Percentiles rank a stretch among this genome's conserved stretches.
phyloP scores from a whole-genome alignment of 1,140 invertebrate genomes.

The Drosophila sp. region DNA sequence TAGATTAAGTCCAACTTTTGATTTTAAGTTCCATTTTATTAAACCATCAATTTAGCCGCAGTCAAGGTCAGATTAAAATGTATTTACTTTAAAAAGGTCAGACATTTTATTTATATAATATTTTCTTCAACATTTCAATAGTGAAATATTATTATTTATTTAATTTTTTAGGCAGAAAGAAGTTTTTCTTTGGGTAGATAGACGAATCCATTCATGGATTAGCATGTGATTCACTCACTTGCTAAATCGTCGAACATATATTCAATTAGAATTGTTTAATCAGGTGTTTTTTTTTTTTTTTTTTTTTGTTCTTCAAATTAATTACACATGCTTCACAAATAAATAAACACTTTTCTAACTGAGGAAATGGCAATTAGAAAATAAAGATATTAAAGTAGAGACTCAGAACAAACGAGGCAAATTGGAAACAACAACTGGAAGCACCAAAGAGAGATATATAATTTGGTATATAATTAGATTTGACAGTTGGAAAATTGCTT shows the following conservation, averaged over 20 bases:
- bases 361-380: slow-evolving; percentile 36
- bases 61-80: too few relatives aligned
- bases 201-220: too few relatives aligned
- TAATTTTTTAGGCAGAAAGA: too few relatives aligned
- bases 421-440: slow-evolving; percentile 6
- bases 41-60: too few relatives aligned
- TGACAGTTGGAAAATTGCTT: slow-evolving; percentile 6
- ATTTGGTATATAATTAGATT: slow-evolving; percentile 7
- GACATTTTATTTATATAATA: too few relatives aligned
- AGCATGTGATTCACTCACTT: background rate
- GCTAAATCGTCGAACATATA: background rate
- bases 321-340: slow-evolving; percentile 44
- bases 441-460: background rate
- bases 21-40: too few relatives aligned
- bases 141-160: too few relatives aligned
- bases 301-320: slow-evolving; percentile 29
- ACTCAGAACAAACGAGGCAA: background rate
- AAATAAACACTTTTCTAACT: slow-evolving; percentile 49
- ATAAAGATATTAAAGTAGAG: slow-evolving; percentile 36
- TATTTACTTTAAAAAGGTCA: too few relatives aligned
- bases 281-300: slow-evolving; percentile 26
- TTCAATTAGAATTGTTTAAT: slow-evolving; percentile 38
- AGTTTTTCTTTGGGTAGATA: too few relatives aligned
- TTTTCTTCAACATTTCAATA: too few relatives aligned
- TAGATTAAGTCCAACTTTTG: too few relatives aligned